Evolutionary conservation across 2,888 invertebrate genomes (phyloP).

Genomic region (Darwinula stevensoni): DNA sequence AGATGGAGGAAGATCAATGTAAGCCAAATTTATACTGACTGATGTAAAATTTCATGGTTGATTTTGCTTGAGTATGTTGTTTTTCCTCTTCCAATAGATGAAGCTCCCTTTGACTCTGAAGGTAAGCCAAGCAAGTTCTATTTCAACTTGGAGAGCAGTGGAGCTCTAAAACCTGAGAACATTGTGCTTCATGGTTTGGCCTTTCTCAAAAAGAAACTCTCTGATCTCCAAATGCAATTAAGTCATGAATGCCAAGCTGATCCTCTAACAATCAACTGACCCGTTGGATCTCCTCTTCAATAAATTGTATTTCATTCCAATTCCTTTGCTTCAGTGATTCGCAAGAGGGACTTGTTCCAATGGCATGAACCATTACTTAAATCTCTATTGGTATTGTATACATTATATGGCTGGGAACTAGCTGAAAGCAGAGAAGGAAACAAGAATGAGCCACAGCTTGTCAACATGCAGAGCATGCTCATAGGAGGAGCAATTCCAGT

Average conservation of each 20-base stretch:
- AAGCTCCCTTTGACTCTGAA: slow-evolving; percentile 77
- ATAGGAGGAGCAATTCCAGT: too few relatives aligned
- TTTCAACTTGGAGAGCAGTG: slow-evolving; percentile 84
- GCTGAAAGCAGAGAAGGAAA: too few relatives aligned
- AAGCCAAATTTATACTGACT: slow-evolving; percentile 14
- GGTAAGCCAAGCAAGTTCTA: slow-evolving; percentile 90
- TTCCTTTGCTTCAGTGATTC: too few relatives aligned
- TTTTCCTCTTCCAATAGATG: slow-evolving; percentile 27
- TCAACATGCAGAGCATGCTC: too few relatives aligned
- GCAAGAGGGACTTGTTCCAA: too few relatives aligned
- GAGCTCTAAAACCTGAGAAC: slow-evolving; percentile 78
- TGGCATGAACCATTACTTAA: too few relatives aligned
- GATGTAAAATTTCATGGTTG: background rate
- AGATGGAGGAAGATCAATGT: slow-evolving; percentile 68
- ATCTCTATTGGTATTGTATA: too few relatives aligned
- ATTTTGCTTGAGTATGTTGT: background rate
- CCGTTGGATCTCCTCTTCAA: background rate
- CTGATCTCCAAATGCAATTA: slow-evolving; percentile 73
- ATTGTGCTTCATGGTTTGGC: slow-evolving; percentile 85
- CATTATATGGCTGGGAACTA: too few relatives aligned
- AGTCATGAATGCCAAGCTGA: slow-evolving; percentile 61
- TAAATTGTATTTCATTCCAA: too few relatives aligned
- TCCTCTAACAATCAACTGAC: slow-evolving; percentile 19
- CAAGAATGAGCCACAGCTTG: too few relatives aligned
- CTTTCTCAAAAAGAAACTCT: slow-evolving; percentile 73